A percentile compares a stretch with the other conserved stretches of the same genome.
phyloP scores from a whole-genome alignment of 2,113 vertebrate genomes.

The Leptosomus discolor region DNA sequence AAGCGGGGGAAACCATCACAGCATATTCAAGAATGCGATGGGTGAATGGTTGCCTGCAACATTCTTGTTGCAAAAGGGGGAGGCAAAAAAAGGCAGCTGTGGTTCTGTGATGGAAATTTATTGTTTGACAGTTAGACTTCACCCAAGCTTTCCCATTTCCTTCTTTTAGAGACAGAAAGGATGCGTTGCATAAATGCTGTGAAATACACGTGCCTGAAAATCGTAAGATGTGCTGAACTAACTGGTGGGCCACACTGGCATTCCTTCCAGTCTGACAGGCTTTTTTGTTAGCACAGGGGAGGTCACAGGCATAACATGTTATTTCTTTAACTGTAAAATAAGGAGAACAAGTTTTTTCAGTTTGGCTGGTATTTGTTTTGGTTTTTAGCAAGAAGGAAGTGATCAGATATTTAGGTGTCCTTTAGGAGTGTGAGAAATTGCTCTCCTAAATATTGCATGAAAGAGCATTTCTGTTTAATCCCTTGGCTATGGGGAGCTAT shows the following conservation, averaged over 20 bases:
- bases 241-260: neutral
- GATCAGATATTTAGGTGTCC: neutral
- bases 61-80: neutral
- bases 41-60: neutral
- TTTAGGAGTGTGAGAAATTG: neutral
- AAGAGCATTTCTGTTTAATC: neutral
- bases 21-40: neutral
- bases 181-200: neutral
- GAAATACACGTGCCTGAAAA: neutral
- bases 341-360: neutral
- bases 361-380: neutral
- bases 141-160: neutral
- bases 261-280: neutral
- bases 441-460: neutral
- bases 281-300: neutral
- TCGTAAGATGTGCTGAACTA: neutral
- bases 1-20: neutral
- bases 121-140: neutral
- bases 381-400: neutral
- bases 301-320: neutral
- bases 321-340: neutral
- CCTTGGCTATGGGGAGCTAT: neutral
- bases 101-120: neutral
- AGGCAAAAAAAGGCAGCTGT: neutral
- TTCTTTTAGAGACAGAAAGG: neutral